These are phyloP conservation scores for Drosophila prosaltans DNA, from an alignment of 1,140 invertebrate genomes.

Conservation along the genomic window DNA sequence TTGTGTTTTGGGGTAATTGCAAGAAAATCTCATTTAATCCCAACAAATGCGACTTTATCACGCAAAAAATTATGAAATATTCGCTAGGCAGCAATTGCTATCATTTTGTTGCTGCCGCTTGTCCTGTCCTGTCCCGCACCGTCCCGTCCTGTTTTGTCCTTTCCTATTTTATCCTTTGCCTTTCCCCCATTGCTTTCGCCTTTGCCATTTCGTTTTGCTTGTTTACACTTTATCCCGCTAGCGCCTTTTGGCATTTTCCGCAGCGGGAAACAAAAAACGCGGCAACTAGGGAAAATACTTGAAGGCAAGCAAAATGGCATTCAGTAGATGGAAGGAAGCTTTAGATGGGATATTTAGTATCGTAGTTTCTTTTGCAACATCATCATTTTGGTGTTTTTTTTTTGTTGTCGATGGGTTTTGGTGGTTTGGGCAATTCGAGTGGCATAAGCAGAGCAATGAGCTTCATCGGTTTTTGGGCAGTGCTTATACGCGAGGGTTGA, in stretches of 20 bases:
- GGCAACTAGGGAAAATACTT: slow-evolving; percentile 34
- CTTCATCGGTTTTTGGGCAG: slow-evolving; percentile 5
- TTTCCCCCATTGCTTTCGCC: slow-evolving; percentile 2
- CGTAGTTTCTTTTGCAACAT: slow-evolving; percentile 76
- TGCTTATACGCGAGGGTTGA: background rate
- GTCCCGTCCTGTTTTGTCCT: background rate
- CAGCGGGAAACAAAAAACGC: slow-evolving; percentile 24
- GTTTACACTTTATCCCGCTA: slow-evolving; percentile 71
- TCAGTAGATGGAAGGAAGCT: slow-evolving; percentile 34
- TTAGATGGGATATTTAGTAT: slow-evolving; percentile 72
- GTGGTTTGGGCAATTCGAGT: slow-evolving; percentile 18
- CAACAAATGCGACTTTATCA: slow-evolving; percentile 78
- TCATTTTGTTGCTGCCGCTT: slow-evolving; percentile 29
- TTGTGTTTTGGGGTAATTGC: slow-evolving; percentile 63
- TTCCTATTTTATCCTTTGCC: background rate
- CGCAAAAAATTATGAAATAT: slow-evolving; percentile 81
- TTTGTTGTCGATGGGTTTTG: slow-evolving; percentile 25
- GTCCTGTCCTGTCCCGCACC: background rate
- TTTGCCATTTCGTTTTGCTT: slow-evolving; percentile 58
- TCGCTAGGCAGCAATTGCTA: slow-evolving; percentile 65
- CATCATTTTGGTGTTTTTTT: slow-evolving; percentile 58
- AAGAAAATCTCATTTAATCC: slow-evolving; percentile 81
- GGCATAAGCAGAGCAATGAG: slow-evolving; percentile 32
- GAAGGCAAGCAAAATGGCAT: slow-evolving; percentile 65
- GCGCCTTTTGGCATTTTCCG: slow-evolving; percentile 57